Evolutionary conservation across 1,140 invertebrate species (phyloP).

Genomic region (Drosophila punjabiensis): DNA sequence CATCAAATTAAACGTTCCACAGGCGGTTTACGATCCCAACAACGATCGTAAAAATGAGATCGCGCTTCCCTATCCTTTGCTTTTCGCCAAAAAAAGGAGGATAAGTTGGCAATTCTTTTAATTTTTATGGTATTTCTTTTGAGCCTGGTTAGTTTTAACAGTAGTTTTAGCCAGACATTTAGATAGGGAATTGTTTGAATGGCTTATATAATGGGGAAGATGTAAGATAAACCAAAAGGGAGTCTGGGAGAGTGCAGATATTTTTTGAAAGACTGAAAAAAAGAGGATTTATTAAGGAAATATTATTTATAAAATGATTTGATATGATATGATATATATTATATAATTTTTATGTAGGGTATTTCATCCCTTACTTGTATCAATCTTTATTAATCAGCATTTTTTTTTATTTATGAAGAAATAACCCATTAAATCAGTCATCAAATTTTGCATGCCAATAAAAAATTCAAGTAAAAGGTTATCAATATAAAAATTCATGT

Average conservation of each 20-base stretch:
- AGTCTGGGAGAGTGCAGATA: background rate
- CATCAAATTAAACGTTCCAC: constrained; percentile 72
- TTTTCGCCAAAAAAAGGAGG: background rate
- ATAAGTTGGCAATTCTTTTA: constrained; percentile 17
- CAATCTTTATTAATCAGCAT: background rate
- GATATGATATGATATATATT: too few relatives aligned
- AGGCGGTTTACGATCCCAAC: constrained; percentile 41
- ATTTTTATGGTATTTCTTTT: constrained; percentile 53
- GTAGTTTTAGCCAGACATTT: constrained; percentile 64
- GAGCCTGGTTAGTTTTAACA: constrained; percentile 51
- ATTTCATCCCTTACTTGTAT: background rate
- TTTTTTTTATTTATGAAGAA: too few relatives aligned
- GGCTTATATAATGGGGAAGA: constrained; percentile 20
- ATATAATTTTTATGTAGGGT: background rate
- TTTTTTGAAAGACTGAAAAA: background rate
- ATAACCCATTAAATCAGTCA: constrained; percentile 26
- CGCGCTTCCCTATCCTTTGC: background rate
- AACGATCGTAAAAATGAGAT: constrained; percentile 41
- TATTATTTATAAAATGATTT: background rate
- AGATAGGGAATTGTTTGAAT: constrained; percentile 40
- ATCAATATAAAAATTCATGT: constrained; percentile 12
- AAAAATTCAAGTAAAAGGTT: constrained; percentile 27
- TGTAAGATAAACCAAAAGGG: constrained; percentile 9
- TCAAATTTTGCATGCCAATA: constrained; percentile 44
- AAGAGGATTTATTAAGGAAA: background rate